phyloP scores from a whole-genome alignment of 1,140 invertebrate genomes.

The Microplitis demolitor region DNA sequence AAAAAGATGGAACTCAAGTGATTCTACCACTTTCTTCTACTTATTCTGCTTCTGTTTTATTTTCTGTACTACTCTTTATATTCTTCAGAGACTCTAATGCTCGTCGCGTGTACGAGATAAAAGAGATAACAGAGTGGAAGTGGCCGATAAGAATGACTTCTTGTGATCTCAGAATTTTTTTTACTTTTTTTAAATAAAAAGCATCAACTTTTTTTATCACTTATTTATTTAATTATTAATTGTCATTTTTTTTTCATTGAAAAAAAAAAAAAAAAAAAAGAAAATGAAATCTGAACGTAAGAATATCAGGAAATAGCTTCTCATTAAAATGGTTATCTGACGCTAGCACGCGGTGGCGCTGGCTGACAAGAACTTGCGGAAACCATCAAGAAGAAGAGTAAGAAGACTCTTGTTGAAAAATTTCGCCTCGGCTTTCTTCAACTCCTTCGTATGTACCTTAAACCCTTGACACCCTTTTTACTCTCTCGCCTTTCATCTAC shows the following conservation, averaged over 20 bases:
- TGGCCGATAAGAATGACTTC: conserved; percentile 31
- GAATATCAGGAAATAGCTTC: background rate
- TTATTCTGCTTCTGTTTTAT: too few species aligned
- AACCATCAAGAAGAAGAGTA: too few species aligned
- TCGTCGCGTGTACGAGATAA: conserved; percentile 14
- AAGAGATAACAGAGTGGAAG: background rate
- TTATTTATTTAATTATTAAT: background rate
- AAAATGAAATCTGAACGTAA: conserved; percentile 3
- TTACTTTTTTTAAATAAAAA: background rate
- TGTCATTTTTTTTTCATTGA: background rate
- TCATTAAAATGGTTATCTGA: background rate
- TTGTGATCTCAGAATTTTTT: background rate
- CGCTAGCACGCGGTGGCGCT: too few species aligned
- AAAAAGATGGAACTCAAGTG: background rate
- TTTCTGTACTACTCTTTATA: too few species aligned
- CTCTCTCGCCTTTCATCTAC: conserved; percentile 1
- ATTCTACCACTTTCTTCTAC: background rate
- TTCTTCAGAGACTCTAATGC: background rate
- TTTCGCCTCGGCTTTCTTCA: background rate
- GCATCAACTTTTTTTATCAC: too few species aligned
- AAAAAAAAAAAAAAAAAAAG: background rate
- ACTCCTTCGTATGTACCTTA: conserved; percentile 6
- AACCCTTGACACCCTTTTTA: conserved; percentile 16
- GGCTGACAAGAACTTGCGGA: too few species aligned
- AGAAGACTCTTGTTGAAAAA: too few species aligned